Conservation (phyloP, 1,140 invertebrate genomes). For the Diorhabda carinulata region DNA sequence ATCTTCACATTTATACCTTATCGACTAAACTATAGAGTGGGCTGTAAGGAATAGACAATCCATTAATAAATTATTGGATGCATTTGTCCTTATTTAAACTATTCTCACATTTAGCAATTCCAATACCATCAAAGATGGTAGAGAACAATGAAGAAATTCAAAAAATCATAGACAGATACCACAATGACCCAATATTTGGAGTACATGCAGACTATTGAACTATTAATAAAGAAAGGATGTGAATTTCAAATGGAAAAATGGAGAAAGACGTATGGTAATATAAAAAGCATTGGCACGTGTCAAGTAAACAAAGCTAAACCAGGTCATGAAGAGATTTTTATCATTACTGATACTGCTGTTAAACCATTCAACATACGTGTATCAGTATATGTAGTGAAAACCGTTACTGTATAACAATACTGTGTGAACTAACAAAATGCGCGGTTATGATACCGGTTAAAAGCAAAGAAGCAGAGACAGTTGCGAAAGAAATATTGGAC, state of each 20-base stretch:
- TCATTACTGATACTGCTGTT: neutral
- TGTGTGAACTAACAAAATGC: slow-evolving; percentile 18
- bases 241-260: slow-evolving; percentile 15
- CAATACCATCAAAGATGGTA: neutral
- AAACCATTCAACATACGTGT: neutral
- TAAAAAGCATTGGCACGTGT: slow-evolving; percentile 7
- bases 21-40: no score
- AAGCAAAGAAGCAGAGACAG: slow-evolving; percentile 13
- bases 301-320: slow-evolving; percentile 15
- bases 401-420: slow-evolving; percentile 10
- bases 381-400: neutral
- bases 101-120: no score
- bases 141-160: neutral
- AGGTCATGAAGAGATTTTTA: neutral
- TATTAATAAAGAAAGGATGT: slow-evolving; percentile 7
- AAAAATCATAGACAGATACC: slow-evolving; percentile 11
- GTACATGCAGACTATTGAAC: slow-evolving; percentile 10
- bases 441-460: slow-evolving; percentile 11
- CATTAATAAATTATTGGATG: slow-evolving; percentile 11
- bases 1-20: no score
- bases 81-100: slow-evolving; percentile 1
- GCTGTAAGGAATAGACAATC: neutral
- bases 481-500: slow-evolving; percentile 19
- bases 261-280: slow-evolving; percentile 5
- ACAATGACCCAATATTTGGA: neutral